Conservation (phyloP, 2,888 invertebrate genomes). For the Heterodera filipjevi region DNA sequence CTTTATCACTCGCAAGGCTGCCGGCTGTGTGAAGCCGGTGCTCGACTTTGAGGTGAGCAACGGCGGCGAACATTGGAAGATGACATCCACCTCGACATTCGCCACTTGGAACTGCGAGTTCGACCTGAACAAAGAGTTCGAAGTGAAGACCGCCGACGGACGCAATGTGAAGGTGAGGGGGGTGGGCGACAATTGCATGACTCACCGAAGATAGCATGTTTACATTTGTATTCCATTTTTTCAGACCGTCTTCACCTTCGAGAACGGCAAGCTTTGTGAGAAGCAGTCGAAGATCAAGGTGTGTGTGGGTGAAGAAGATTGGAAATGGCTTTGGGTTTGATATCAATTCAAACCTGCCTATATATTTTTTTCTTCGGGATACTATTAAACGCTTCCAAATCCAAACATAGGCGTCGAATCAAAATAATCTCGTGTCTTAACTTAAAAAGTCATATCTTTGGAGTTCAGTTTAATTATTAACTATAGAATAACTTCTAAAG, state of each 20-base stretch:
- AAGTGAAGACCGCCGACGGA: constrained; percentile 62
- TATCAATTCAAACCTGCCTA: not conserved
- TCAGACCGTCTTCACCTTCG: constrained; percentile 55
- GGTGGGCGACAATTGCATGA: too few species aligned
- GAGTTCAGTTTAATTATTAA: too few species aligned
- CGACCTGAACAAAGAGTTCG: constrained; percentile 53
- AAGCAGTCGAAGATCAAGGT: constrained; percentile 49
- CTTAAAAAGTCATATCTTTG: too few species aligned
- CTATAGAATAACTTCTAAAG: too few species aligned
- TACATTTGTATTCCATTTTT: constrained; percentile 5
- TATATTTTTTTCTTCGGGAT: too few species aligned
- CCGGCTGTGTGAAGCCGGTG: constrained; percentile 54
- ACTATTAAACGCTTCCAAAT: too few species aligned
- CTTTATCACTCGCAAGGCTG: constrained; percentile 57
- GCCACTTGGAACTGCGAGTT: constrained; percentile 59
- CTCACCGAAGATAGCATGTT: too few species aligned
- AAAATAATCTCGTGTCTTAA: too few species aligned
- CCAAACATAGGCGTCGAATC: too few species aligned
- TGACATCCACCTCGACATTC: constrained; percentile 62
- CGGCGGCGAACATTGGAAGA: constrained; percentile 59
- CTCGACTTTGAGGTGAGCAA: constrained; percentile 54
- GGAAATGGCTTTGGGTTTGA: too few species aligned
- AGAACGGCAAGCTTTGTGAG: constrained; percentile 57
- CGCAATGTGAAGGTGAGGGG: constrained; percentile 52
- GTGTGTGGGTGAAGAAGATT: too few species aligned